Base-by-base conservation (phyloP, 1,140 invertebrate genomes). In the Lordiphosa collinella region DNA sequence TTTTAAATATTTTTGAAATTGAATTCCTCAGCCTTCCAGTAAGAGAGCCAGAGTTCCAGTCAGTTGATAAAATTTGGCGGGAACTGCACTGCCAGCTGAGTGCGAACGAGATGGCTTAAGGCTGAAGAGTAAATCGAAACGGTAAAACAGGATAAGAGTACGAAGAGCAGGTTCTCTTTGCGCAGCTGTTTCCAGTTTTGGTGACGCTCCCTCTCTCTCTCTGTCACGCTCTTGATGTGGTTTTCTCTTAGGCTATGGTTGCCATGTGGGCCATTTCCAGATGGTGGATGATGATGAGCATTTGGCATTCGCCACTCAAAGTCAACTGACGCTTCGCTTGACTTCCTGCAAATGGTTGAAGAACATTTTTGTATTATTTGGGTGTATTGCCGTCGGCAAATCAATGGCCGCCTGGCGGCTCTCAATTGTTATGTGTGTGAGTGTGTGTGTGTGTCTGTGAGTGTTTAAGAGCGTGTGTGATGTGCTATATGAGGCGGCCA, bases 401-500 rank as follows among this genome's bases (percentile, higher is more conserved):
- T 84, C 67, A 41, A 84, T 82, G 76, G 76, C 78, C 62, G 76
- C 58, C 50, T 69, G 46, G 43, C n/a, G n/a, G 29, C 51, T 55
- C 16, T 57, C 57, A 71, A 62, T 82, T 54, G 55, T 60, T 62
- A 40, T 53, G 29, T 36, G 49, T 69, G 55, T 51, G 49, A 63
- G 55, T 51, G 69, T 43, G 48, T 48, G 35, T 16, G 11, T 14
- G 13, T 18, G 25, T 38, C 18, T 41, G 35, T 57, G 43, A 53
- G 7, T 38, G 34, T 44, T 32, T 46, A 18, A 37, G 34, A 52
- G 38, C 55, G 5, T 47, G 46, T 61, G 62, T 56, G 41, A 69
- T 80, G 64, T 82, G 61, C 65, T 55, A 47, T 36, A 51, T 71
- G 64, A 66, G 47, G 67, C 76, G 72, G 86, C 80, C 86, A 88